Conservation (phyloP, 2,888 invertebrate species). For the Leptopilina myrica region DNA sequence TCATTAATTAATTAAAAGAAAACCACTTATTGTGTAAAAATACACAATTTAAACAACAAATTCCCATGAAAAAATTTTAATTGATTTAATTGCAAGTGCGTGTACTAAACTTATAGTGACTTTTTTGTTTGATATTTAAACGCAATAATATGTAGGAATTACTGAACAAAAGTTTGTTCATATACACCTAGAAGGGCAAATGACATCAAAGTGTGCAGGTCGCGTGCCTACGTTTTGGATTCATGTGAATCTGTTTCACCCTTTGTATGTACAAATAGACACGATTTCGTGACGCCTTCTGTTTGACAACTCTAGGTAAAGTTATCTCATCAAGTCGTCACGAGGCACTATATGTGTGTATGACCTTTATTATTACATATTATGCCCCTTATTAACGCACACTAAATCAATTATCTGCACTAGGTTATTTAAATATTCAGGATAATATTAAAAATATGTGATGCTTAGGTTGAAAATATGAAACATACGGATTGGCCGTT, state of each 20-base stretch:
- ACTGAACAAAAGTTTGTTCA: conserved; percentile 47
- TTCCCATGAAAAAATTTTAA: too few relatives aligned
- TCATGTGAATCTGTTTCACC: conserved; percentile 58
- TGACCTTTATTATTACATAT: too few relatives aligned
- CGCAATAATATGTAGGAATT: conserved; percentile 42
- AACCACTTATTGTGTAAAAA: too few relatives aligned
- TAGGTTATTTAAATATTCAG: too few relatives aligned
- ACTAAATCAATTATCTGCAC: too few relatives aligned
- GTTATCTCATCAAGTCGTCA: conserved; percentile 69
- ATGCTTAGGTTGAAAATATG: too few relatives aligned
- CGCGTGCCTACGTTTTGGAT: conserved; percentile 56
- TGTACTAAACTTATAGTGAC: conserved; percentile 37
- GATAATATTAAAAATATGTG: too few relatives aligned
- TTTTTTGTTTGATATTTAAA: conserved; percentile 33
- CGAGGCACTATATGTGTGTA: conserved; percentile 51
- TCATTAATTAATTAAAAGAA: too few relatives aligned
- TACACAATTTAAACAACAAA: too few relatives aligned
- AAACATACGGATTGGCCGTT: too few relatives aligned
- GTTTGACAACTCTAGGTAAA: conserved; percentile 64
- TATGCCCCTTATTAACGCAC: too few relatives aligned
- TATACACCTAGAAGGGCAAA: conserved; percentile 49
- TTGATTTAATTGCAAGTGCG: conserved; percentile 16
- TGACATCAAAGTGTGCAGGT: conserved; percentile 54
- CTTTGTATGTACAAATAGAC: conserved; percentile 53
- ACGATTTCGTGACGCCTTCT: conserved; percentile 62